A percentile compares a stretch with the other conserved stretches of the same genome.
Conservation (phyloP, 2,113 vertebrate species). For the Gambusia affinis region DNA sequence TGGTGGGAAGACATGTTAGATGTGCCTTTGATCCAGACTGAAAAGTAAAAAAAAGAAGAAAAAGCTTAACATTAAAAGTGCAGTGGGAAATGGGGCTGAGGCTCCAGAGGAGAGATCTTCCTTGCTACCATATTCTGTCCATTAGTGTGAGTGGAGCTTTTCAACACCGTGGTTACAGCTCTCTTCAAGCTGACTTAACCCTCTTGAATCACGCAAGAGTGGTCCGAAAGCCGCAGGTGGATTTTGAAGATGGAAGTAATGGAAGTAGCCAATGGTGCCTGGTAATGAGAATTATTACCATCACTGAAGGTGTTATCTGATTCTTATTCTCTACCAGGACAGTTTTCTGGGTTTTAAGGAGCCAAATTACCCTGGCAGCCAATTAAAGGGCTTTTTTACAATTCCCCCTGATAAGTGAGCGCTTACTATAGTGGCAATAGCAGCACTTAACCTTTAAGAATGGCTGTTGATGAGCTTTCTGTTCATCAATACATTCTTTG, state of each 20-base stretch:
- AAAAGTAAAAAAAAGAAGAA: neutral
- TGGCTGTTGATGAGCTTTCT: conserved; percentile 41
- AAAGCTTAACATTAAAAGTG: conserved; percentile 26
- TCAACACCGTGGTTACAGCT: conserved; percentile 42
- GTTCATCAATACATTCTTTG: conserved; percentile 54
- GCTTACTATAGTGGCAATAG: conserved; percentile 53
- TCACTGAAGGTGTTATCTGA: conserved; percentile 56
- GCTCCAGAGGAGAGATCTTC: conserved; percentile 28
- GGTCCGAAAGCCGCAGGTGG: neutral
- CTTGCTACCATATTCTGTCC: conserved; percentile 51
- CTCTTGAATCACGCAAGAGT: conserved; percentile 30
- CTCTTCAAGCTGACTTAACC: conserved; percentile 55
- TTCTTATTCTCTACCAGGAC: conserved; percentile 26
- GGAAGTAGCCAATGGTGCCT: conserved; percentile 38
- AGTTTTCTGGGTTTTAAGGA: conserved; percentile 27
- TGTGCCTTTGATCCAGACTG: conserved; percentile 2
- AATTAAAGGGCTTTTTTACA: conserved; percentile 58
- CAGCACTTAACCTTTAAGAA: conserved; percentile 54
- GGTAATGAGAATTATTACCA: conserved; percentile 68
- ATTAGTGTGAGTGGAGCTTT: conserved; percentile 69
- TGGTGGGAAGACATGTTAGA: conserved; percentile 23
- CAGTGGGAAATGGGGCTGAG: conserved; percentile 31
- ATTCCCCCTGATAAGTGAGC: conserved; percentile 57
- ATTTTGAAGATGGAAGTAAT: conserved; percentile 27
- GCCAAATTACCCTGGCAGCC: conserved; percentile 52